Conservation (phyloP, 2,797 vertebrate species). For the Benthosema pterotum region DNA sequence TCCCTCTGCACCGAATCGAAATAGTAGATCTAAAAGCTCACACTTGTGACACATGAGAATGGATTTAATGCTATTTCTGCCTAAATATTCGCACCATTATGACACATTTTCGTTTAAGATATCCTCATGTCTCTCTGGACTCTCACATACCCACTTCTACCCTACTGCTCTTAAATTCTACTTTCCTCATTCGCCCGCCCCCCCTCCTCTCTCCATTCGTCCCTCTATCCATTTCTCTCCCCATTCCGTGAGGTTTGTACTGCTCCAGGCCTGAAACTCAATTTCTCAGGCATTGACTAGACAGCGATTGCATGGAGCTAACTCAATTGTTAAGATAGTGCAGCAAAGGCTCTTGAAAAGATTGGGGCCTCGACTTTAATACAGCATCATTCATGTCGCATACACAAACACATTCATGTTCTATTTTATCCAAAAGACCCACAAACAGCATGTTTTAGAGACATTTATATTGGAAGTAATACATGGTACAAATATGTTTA, state of each 20-base stretch:
- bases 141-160: constrained; percentile 17
- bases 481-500: constrained; percentile 63
- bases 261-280: constrained; percentile 83
- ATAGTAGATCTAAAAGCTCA: too few species aligned
- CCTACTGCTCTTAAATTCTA: constrained; percentile 22
- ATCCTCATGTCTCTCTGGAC: constrained; percentile 49
- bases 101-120: constrained; percentile 14
- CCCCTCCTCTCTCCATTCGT: constrained; percentile 30
- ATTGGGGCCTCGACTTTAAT: constrained; percentile 82
- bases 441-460: constrained; percentile 67
- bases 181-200: constrained; percentile 38
- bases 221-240: constrained; percentile 40
- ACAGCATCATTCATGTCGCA: constrained; percentile 73
- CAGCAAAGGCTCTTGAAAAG: constrained; percentile 80
- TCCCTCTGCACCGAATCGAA: too few species aligned
- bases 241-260: constrained; percentile 70
- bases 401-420: constrained; percentile 72
- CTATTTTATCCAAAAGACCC: constrained; percentile 72
- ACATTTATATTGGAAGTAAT: constrained; percentile 54
- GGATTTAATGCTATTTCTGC: too few species aligned
- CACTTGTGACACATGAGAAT: too few species aligned
- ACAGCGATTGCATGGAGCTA: constrained; percentile 80
- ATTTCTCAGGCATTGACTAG: constrained; percentile 84
- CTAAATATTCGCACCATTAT: neutral
- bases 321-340: constrained; percentile 82